Base-by-base conservation (phyloP, 23 tunicate species). In the Clavelina lepadiformis region DNA sequence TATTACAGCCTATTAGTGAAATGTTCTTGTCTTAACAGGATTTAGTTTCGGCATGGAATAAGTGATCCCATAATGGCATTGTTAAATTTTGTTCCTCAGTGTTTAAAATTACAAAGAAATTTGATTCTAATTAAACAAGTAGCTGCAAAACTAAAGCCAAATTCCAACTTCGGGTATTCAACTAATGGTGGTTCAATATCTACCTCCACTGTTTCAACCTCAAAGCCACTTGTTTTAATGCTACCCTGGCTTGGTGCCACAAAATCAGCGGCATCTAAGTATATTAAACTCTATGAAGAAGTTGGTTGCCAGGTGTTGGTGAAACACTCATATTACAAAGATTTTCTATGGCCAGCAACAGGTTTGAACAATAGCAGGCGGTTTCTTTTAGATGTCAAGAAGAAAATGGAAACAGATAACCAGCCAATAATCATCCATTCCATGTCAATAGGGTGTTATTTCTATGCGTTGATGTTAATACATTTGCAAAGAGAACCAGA, bases 171-270 rank as follows among this genome's bases (percentile, higher is more conserved):
- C n/a, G n/a, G n/a, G n/a, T n/a, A n/a, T n/a, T n/a, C n/a, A n/a
- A n/a, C n/a, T n/a, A n/a, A n/a, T n/a, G n/a, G n/a, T n/a, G n/a
- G n/a, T n/a, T n/a, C n/a, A n/a, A n/a, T n/a, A n/a, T n/a, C n/a
- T n/a, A n/a, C n/a, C n/a, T n/a, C n/a, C n/a, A n/a, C n/a, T n/a
- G n/a, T n/a, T n/a, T n/a, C n/a, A n/a, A n/a, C n/a, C n/a, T n/a
- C 58, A 58, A 76, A 76, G 27, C 87, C 88, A 28, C 47, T 84
- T 1, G 83, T 70, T 37, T 3, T 84, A 20, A 50, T 84, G 25
- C 33, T 84, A 13, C 93, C 93, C 20, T 84, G 93, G 93, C 83
- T 84, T 8, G 82, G 82, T 5, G 83, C 93, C 38, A 61, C 83
- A 6, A 26, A 69, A 23, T 32, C 27, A 8, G 83, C 78, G 8